Percentiles rank a stretch among this genome's conserved stretches.
These are phyloP conservation scores for Callimorpha dominula DNA, from an alignment of 2,888 invertebrate species.

Conservation along the genomic window DNA sequence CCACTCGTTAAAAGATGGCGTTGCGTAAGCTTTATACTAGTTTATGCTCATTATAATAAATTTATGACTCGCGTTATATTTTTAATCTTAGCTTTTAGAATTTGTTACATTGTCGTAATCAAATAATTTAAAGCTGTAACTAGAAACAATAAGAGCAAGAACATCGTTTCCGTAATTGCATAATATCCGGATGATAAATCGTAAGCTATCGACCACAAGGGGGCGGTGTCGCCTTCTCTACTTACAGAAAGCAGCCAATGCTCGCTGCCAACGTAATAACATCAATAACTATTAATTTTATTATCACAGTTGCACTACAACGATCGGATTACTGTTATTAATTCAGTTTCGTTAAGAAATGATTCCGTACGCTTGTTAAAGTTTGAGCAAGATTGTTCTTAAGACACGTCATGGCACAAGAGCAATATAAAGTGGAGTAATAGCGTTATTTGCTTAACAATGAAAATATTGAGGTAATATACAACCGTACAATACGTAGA, in stretches of 20 bases:
- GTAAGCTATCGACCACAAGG: conserved; percentile 22
- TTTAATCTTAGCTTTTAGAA: neutral
- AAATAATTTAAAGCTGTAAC: conserved; percentile 4
- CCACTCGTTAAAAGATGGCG: conserved; percentile 68
- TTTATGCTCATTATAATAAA: conserved; percentile 4
- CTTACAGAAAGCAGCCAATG: conserved; percentile 11
- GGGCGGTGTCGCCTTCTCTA: conserved; percentile 29
- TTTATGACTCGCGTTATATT: conserved; percentile 1
- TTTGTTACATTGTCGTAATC: conserved; percentile 8
- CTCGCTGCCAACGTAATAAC: conserved; percentile 23
- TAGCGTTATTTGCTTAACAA: conserved; percentile 28
- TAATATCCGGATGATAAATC: conserved; percentile 17
- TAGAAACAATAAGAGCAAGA: conserved; percentile 8
- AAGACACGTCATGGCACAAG: conserved; percentile 14
- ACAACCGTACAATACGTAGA: neutral
- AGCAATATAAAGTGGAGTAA: conserved; percentile 33
- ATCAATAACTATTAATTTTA: conserved; percentile 17
- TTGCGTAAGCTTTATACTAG: conserved; percentile 38
- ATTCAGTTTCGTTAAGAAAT: conserved; percentile 31
- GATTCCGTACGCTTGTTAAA: conserved; percentile 17
- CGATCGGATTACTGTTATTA: conserved; percentile 29
- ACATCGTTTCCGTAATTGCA: conserved; percentile 15
- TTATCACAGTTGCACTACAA: conserved; percentile 17
- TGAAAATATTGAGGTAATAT: conserved; percentile 1
- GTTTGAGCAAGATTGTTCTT: conserved; percentile 28